Percentiles rank a stretch among this genome's conserved stretches.
phyloP scores from a whole-genome alignment of 2,888 invertebrate species.

The Liopterus haemorrhoidalis region DNA sequence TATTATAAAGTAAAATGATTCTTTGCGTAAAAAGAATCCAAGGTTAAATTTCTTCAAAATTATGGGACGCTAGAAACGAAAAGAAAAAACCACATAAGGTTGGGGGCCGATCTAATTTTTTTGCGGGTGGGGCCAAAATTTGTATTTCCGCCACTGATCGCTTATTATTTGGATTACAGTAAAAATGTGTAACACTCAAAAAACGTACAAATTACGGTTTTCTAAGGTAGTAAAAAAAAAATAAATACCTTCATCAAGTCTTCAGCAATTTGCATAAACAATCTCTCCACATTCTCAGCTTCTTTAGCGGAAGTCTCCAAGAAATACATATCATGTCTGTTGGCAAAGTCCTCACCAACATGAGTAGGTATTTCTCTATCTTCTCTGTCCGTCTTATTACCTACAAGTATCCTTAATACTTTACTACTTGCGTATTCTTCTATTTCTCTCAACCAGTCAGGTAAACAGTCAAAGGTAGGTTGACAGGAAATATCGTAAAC shows the following conservation, averaged over 20 bases:
- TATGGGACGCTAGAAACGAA: too few species aligned
- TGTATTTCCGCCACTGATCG: too few species aligned
- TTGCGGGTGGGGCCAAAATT: too few species aligned
- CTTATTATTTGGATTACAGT: too few species aligned
- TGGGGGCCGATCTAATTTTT: too few species aligned
- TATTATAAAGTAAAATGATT: too few species aligned
- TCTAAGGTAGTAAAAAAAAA: not conserved
- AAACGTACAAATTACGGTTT: slow-evolving; percentile 1
- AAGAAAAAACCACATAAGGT: too few species aligned
- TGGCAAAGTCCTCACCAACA: slow-evolving; percentile 93
- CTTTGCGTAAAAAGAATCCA: too few species aligned
- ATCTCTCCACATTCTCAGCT: slow-evolving; percentile 92
- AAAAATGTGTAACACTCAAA: slow-evolving; percentile 14
- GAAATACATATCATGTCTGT: slow-evolving; percentile 94
- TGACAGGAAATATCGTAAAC: slow-evolving; percentile 98
- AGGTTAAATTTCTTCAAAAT: too few species aligned
- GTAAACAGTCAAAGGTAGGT: slow-evolving; percentile 94
- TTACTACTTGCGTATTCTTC: slow-evolving; percentile 95
- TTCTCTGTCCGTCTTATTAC: slow-evolving; percentile 95
- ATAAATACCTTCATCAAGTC: slow-evolving; percentile 73
- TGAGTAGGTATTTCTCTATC: slow-evolving; percentile 92
- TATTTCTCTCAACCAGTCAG: slow-evolving; percentile 95
- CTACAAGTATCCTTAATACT: slow-evolving; percentile 89
- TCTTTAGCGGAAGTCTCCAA: slow-evolving; percentile 97
- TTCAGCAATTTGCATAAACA: slow-evolving; percentile 95